Percentiles rank a stretch among this genome's conserved stretches.
Evolutionary conservation across 2,888 invertebrate genomes (phyloP).

Genomic region (Heliconius cydno): DNA sequence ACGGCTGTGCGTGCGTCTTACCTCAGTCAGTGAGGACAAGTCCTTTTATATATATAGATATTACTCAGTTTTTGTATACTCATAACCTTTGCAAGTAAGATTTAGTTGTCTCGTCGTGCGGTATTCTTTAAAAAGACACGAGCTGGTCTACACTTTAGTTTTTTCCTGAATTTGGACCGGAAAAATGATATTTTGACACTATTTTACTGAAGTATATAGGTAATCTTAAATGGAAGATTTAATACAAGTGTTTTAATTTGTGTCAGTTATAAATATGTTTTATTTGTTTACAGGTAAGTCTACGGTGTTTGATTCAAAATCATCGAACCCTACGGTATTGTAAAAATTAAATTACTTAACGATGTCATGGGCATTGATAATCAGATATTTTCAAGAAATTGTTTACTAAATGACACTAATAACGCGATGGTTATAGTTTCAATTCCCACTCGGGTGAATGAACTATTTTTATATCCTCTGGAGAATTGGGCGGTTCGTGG

Average conservation of each 20-base stretch:
- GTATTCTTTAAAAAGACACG: background rate
- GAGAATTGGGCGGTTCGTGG: too few species aligned
- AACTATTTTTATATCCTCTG: background rate
- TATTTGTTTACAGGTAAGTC: conserved; percentile 27
- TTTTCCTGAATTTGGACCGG: too few species aligned
- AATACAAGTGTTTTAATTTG: background rate
- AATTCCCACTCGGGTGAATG: background rate
- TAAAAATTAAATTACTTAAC: background rate
- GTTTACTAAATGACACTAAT: background rate
- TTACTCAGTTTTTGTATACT: background rate
- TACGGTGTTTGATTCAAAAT: background rate
- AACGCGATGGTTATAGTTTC: background rate
- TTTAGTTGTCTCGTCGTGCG: background rate
- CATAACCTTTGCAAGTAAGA: background rate
- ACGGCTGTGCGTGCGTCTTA: too few species aligned
- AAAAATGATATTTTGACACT: too few species aligned
- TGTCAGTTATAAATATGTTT: background rate
- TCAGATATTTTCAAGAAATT: background rate
- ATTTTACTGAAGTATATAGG: too few species aligned
- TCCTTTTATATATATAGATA: too few species aligned
- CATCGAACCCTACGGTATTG: background rate
- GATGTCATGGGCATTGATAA: background rate
- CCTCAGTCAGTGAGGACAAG: too few species aligned
- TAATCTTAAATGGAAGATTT: too few species aligned
- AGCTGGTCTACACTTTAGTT: background rate